Base-by-base conservation (phyloP, 2,888 invertebrate genomes). In the Ophion ventricosus region DNA sequence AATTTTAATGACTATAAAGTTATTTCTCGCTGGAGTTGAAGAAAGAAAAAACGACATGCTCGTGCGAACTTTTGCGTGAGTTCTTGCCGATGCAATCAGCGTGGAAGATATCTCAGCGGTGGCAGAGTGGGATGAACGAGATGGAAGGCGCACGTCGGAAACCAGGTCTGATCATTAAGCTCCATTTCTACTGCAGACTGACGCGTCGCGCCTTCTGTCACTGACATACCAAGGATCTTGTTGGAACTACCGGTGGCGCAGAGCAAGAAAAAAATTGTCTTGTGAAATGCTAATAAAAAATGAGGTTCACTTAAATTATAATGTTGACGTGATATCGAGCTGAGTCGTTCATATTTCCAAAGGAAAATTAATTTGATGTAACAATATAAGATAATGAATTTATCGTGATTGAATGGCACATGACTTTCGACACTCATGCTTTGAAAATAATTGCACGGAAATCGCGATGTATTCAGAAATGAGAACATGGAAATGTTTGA, bases 41-140 rank as follows among this genome's bases (percentile, higher is more conserved):
- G 14, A 7, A 67, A 74, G 26, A 77, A 77, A 77, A 69, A 59
- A 49, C 29, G 26, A 20, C 25, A 69, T 20, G 63, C 70, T 69
- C 49, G 17, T 40, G 64, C n/a, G 49, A 80, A 80, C 29, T 80
- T 84, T 23, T 43, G 57, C 69, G 64, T 14, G 43, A 61, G 67
- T 77, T 73, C 69, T 77, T 57, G 63, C 61, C 72, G 67, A 80
- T 80, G 85, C 76, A 82, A 82, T 79, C 79, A 82, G 61, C 63
- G 49, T 67, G 67, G 49, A 73, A 76, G 70, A 72, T 54, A 76
- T 79, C 78, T 77, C 54, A 11, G n/a, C 43, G 59, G 73, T 54
- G 74, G 57, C 43, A 74, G 17, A 78, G 78, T 35, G 54, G 29
- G 17, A 80, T 49, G 66, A 64, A 29, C 43, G 64, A 64, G 40